These are phyloP conservation scores for Rhinogobio ventralis DNA, from an alignment of 2,797 vertebrate species.

Conservation along the genomic window DNA sequence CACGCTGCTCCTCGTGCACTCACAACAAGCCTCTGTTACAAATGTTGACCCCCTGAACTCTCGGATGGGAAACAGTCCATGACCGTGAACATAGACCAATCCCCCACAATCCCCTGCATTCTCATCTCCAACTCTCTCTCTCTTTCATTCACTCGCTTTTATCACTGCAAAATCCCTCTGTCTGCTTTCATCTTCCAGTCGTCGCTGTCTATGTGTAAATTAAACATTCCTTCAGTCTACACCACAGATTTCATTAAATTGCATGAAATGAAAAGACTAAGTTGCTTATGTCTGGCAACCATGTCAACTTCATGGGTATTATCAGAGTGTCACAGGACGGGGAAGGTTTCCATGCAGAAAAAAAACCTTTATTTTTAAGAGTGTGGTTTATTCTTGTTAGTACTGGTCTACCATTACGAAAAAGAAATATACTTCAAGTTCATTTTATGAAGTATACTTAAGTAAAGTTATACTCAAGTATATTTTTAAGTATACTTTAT, in stretches of 20 bases:
- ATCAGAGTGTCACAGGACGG: conserved; percentile 7
- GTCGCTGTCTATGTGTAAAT: conserved; percentile 16
- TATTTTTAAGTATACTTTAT: too few relatives aligned
- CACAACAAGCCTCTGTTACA: conserved; percentile 53
- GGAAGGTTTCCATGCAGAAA: background rate
- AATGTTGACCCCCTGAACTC: conserved; percentile 49
- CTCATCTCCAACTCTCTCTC: conserved; percentile 8
- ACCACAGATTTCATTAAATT: conserved; percentile 41
- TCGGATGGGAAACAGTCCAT: conserved; percentile 46
- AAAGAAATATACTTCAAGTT: too few relatives aligned
- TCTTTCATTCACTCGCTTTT: background rate
- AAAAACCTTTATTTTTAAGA: too few relatives aligned
- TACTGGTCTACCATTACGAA: background rate
- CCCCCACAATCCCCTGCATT: conserved; percentile 24
- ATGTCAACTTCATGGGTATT: conserved; percentile 29
- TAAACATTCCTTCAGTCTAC: conserved; percentile 22
- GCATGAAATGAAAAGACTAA: conserved; percentile 43
- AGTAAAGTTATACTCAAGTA: too few relatives aligned
- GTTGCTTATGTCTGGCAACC: conserved; percentile 36
- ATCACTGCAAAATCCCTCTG: background rate
- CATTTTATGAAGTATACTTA: too few relatives aligned
- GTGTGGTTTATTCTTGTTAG: background rate
- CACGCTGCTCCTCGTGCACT: conserved; percentile 11
- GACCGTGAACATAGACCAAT: conserved; percentile 47
- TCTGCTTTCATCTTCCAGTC: conserved; percentile 21